Percentiles rank a stretch among this genome's conserved stretches.
These are phyloP conservation scores for Erebia epiphron DNA, from an alignment of 2,888 invertebrate species.

Conservation along the genomic window DNA sequence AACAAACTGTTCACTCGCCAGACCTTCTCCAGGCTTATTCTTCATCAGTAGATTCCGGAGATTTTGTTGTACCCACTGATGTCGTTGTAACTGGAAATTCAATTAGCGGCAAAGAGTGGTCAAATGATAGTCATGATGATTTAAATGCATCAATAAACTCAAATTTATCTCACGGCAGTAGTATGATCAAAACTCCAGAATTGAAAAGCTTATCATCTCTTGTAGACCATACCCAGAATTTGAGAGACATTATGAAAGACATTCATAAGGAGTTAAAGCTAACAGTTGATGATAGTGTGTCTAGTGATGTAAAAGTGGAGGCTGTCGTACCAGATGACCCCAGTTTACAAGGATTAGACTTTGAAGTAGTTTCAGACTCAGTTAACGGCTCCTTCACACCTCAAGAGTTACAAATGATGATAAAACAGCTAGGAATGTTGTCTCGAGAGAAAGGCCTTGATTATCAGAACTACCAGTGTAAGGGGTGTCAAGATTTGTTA, in stretches of 20 bases:
- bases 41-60: slow-evolving; percentile 63
- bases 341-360: slow-evolving; percentile 77
- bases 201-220: slow-evolving; percentile 75
- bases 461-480: slow-evolving; percentile 93
- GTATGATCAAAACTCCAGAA: slow-evolving; percentile 77
- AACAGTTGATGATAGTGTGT: slow-evolving; percentile 60
- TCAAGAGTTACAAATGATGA: slow-evolving; percentile 83
- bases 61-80: slow-evolving; percentile 62
- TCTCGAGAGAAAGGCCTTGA: slow-evolving; percentile 92
- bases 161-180: slow-evolving; percentile 78
- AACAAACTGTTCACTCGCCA: slow-evolving; percentile 51
- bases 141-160: slow-evolving; percentile 77
- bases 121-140: slow-evolving; percentile 84
- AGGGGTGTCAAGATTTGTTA: slow-evolving; percentile 84
- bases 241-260: slow-evolving; percentile 84
- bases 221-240: slow-evolving; percentile 74
- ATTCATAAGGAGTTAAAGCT: slow-evolving; percentile 72
- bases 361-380: slow-evolving; percentile 82
- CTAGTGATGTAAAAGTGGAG: slow-evolving; percentile 57
- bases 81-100: slow-evolving; percentile 84
- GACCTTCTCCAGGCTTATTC: slow-evolving; percentile 56
- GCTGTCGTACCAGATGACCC: slow-evolving; percentile 65
- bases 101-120: slow-evolving; percentile 85
- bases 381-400: slow-evolving; percentile 80
- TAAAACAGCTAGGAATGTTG: slow-evolving; percentile 86